Conservation (phyloP, 53 echinoderm and acorn worm species). For the Temnopleurus reevesii region DNA sequence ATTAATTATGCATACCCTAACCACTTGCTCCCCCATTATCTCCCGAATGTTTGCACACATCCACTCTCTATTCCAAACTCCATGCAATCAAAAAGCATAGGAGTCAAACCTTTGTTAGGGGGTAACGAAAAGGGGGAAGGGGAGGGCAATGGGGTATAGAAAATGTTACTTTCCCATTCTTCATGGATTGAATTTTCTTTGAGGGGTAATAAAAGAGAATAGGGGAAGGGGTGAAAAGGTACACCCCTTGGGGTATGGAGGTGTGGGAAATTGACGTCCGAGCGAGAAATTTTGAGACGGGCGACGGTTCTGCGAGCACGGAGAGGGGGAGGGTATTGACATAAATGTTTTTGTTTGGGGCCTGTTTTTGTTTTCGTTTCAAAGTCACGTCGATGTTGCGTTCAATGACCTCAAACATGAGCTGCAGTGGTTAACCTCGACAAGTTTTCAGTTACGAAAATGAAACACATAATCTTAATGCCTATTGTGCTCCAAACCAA, state of each 20-base stretch:
- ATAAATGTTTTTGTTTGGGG: slow-evolving; percentile 2
- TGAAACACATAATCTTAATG: no score
- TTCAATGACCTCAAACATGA: neutral
- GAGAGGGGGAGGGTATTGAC: neutral
- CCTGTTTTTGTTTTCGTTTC: neutral
- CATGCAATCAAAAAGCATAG: no score
- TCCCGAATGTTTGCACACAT: slow-evolving; percentile 1
- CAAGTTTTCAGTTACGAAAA: neutral
- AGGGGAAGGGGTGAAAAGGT: neutral
- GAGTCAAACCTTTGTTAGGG: slow-evolving; percentile 18
- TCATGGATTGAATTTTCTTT: neutral
- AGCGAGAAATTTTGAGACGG: neutral
- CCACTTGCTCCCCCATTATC: slow-evolving; percentile 2
- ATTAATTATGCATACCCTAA: slow-evolving; percentile 12
- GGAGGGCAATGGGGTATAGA: neutral
- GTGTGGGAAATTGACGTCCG: neutral
- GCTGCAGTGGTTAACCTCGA: neutral
- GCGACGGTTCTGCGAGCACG: neutral
- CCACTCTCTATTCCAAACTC: neutral
- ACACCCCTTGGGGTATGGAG: neutral
- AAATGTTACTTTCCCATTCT: no score
- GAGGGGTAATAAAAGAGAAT: slow-evolving; percentile 21
- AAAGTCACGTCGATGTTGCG: slow-evolving; percentile 10
- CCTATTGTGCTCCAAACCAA: no score
- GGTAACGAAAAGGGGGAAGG: neutral